These are phyloP conservation scores for Macrobrachium nipponense DNA, from an alignment of 1,140 invertebrate species.

Conservation along the genomic window DNA sequence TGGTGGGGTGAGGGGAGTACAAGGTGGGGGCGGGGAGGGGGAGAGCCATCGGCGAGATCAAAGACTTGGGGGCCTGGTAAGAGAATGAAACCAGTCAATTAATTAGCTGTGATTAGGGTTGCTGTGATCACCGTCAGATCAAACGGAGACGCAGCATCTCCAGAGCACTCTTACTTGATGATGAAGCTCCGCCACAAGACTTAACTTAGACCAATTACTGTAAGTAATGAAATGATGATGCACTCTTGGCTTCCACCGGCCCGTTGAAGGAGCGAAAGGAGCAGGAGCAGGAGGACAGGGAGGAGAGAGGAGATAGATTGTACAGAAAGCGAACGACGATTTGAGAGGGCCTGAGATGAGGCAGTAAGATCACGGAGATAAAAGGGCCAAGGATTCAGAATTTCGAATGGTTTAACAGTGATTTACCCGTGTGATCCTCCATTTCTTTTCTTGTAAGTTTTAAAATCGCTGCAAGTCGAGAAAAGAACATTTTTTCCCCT, in stretches of 20 bases:
- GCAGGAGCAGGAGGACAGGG: not conserved
- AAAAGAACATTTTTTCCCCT: too few species aligned
- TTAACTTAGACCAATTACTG: not conserved
- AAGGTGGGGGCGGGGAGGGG: too few species aligned
- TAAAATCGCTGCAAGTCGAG: too few species aligned
- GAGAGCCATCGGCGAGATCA: not conserved
- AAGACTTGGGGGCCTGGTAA: not conserved
- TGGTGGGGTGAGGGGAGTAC: not conserved
- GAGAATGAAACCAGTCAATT: slow-evolving; percentile 18
- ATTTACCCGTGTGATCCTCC: too few species aligned
- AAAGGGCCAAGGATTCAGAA: too few species aligned
- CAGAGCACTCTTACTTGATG: not conserved
- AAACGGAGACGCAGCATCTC: not conserved
- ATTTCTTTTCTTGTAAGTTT: too few species aligned
- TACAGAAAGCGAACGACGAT: too few species aligned
- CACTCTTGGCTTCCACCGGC: not conserved
- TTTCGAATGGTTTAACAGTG: too few species aligned
- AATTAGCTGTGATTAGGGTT: slow-evolving; percentile 4
- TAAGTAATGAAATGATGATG: slow-evolving; percentile 14
- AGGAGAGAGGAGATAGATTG: too few species aligned
- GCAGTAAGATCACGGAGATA: too few species aligned
- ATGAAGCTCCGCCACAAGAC: not conserved
- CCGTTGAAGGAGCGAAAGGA: not conserved
- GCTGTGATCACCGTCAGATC: slow-evolving; percentile 7
- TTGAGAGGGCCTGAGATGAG: too few species aligned